Evolutionary conservation across 2,888 invertebrate genomes (phyloP).

Genomic region (Anthrax anthrax): DNA sequence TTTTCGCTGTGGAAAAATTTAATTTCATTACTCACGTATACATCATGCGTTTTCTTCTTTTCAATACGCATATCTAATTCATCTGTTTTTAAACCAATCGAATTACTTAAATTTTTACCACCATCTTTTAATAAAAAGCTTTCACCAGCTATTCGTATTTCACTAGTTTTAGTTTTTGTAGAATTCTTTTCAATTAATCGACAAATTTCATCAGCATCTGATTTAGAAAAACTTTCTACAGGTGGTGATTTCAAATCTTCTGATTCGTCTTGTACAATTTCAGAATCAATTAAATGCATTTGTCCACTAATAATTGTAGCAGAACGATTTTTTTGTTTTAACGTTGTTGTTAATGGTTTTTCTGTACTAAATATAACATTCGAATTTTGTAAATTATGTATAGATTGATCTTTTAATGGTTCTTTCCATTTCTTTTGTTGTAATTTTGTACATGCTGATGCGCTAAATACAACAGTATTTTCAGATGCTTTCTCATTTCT

Average conservation of each 20-base stretch:
- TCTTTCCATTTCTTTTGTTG: background rate
- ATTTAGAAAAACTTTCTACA: conserved; percentile 4
- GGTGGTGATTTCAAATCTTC: conserved; percentile 4
- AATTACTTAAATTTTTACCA: background rate
- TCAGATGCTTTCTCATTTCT: background rate
- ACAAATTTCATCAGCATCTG: conserved; percentile 2
- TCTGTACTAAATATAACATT: conserved; percentile 3
- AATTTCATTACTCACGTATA: no score
- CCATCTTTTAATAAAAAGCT: no score
- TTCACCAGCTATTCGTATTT: background rate
- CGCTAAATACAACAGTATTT: conserved; percentile 1
- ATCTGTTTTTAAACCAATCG: background rate
- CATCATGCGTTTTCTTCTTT: no score
- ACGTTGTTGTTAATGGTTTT: background rate
- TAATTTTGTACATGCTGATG: background rate
- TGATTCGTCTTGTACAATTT: background rate
- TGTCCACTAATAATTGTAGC: background rate
- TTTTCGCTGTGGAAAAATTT: no score
- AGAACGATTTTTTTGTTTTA: background rate
- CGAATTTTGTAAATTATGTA: background rate
- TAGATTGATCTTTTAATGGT: background rate
- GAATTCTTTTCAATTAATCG: background rate
- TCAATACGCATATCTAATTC: background rate
- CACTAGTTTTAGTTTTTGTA: no score
- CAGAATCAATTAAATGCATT: no score